A percentile compares a stretch with the other conserved stretches of the same genome.
Evolutionary conservation across 2,797 vertebrate species (phyloP).

Genomic region (Catharus ustulatus): DNA sequence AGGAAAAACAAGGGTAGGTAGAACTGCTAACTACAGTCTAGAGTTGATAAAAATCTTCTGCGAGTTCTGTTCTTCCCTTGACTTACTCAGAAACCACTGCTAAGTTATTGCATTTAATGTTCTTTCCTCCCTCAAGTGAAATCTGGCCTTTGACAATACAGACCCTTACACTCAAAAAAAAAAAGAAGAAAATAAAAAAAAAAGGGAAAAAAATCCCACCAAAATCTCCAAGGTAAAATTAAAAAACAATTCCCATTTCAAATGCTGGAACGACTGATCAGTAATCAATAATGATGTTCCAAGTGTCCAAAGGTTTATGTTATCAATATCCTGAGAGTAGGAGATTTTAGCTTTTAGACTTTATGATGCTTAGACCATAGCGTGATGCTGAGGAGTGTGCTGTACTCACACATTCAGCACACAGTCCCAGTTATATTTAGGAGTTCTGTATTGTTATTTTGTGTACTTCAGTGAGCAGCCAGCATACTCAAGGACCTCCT

Average conservation of each 20-base stretch:
- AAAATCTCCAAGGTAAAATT: background rate
- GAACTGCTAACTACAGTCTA: background rate
- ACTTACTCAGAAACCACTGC: background rate
- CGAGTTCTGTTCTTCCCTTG: background rate
- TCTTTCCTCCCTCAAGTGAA: background rate
- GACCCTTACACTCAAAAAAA: background rate
- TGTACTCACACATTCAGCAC: background rate
- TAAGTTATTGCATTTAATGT: background rate
- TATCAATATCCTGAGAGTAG: background rate
- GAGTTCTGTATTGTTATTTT: background rate
- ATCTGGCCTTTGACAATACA: background rate
- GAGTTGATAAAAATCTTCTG: background rate
- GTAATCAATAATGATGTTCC: background rate
- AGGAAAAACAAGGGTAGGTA: background rate
- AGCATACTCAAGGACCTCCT: background rate
- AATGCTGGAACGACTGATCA: background rate
- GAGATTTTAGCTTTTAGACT: background rate
- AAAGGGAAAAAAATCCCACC: too few species aligned
- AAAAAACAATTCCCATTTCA: background rate
- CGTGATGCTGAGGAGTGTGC: background rate
- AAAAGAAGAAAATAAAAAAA: too few species aligned
- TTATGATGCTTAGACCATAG: background rate
- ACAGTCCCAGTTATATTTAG: background rate
- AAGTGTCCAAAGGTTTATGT: background rate
- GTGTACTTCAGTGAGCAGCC: background rate